phyloP scores from a whole-genome alignment of 2,113 vertebrate genomes.

The Centropus unirufus region DNA sequence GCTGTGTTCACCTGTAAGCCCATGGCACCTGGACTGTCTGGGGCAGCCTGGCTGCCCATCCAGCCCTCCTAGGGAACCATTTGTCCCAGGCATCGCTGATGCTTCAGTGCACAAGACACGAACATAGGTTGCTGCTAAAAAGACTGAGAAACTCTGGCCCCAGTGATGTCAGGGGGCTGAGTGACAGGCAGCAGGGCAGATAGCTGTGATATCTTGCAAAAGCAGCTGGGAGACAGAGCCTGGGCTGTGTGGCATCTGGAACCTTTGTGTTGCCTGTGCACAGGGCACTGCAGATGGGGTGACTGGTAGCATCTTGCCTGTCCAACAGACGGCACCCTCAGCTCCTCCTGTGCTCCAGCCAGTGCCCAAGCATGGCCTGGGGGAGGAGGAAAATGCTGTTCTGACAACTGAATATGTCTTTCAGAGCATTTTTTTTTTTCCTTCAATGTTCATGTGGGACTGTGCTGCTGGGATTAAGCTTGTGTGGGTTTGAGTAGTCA shows the following conservation, averaged over 20 bases:
- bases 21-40: accelerated
- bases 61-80: accelerated
- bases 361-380: accelerated
- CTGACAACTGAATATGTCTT: accelerated
- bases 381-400: background rate
- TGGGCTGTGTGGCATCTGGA: background rate
- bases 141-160: background rate
- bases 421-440: background rate
- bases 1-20: background rate
- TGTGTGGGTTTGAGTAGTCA: background rate
- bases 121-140: accelerated
- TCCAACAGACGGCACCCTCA: background rate
- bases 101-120: accelerated
- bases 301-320: background rate
- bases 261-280: accelerated
- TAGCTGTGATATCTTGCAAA: accelerated
- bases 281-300: background rate
- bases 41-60: accelerated
- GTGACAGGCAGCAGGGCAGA: background rate
- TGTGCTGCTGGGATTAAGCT: background rate
- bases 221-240: background rate
- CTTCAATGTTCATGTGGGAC: background rate
- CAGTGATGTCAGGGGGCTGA: accelerated
- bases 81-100: background rate
- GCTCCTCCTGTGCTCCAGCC: accelerated